Evolutionary conservation across 2,113 vertebrate species (phyloP).

Genomic region (Leucoraja erinaceus): DNA sequence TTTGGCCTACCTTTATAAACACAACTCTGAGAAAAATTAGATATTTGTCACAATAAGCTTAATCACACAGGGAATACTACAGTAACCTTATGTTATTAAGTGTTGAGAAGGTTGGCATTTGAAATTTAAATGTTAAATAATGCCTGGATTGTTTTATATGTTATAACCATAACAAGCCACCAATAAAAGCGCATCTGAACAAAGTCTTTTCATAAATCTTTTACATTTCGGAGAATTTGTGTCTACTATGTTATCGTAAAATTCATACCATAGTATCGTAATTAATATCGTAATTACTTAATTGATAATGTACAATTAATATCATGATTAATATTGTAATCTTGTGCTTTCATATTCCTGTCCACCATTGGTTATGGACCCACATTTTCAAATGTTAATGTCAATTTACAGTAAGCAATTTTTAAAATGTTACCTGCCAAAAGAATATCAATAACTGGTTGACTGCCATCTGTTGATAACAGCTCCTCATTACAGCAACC

Average conservation of each 20-base stretch:
- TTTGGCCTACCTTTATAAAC: conserved; percentile 71
- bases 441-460: not conserved
- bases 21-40: conserved; percentile 76
- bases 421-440: not conserved
- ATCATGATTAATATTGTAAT: not conserved
- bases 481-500: too few species aligned
- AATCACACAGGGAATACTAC: conserved; percentile 51
- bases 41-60: conserved; percentile 46
- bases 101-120: conserved; percentile 85
- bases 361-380: not conserved
- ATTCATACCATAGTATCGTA: not conserved
- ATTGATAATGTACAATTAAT: too few species aligned
- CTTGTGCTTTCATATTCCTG: not conserved
- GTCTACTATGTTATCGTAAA: not conserved
- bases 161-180: conserved; percentile 78
- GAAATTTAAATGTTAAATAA: conserved; percentile 89
- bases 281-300: not conserved
- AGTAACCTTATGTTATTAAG: conserved; percentile 86
- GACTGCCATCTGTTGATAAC: too few species aligned
- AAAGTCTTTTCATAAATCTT: not conserved
- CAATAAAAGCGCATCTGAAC: conserved; percentile 20
- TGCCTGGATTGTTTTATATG: conserved; percentile 88
- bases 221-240: not conserved
- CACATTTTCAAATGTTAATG: not conserved
- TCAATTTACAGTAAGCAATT: not conserved